Evolutionary conservation across 2,113 vertebrate genomes (phyloP).

Genomic region (Tichodroma muraria): DNA sequence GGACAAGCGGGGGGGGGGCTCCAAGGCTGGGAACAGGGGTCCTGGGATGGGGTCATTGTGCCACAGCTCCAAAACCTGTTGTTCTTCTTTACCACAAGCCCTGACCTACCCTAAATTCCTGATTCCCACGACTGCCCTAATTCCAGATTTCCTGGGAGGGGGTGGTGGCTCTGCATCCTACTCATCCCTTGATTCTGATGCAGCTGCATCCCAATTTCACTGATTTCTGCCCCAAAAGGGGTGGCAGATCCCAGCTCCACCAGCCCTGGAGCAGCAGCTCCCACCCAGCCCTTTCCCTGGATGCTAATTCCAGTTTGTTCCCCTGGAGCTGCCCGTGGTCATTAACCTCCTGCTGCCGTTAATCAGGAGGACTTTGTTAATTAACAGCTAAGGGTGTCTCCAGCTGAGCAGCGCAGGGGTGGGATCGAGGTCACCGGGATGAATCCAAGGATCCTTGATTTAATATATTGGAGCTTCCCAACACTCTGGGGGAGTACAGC

Average conservation of each 20-base stretch:
- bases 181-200: not conserved
- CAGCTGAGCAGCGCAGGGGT: not conserved
- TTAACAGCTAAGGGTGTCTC: not conserved
- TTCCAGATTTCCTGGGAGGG: fast-evolving
- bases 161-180: not conserved
- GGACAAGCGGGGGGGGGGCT: not conserved
- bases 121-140: fast-evolving
- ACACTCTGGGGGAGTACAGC: not conserved
- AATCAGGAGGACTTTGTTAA: not conserved
- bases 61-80: not conserved
- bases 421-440: fast-evolving
- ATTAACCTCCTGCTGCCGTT: not conserved
- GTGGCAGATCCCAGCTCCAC: fast-evolving
- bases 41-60: not conserved
- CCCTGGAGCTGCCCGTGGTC: not conserved
- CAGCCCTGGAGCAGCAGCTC: not conserved
- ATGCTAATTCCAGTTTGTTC: not conserved
- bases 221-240: not conserved
- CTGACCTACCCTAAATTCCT: not conserved
- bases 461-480: not conserved
- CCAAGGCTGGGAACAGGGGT: not conserved
- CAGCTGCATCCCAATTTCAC: not conserved
- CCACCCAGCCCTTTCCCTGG: not conserved
- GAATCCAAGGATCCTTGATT: not conserved
- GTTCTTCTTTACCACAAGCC: not conserved